Evolutionary conservation across 2,888 invertebrate genomes (phyloP), one percentile per base, ranked within the genome.

Genomic region (Athalia rosae): DNA sequence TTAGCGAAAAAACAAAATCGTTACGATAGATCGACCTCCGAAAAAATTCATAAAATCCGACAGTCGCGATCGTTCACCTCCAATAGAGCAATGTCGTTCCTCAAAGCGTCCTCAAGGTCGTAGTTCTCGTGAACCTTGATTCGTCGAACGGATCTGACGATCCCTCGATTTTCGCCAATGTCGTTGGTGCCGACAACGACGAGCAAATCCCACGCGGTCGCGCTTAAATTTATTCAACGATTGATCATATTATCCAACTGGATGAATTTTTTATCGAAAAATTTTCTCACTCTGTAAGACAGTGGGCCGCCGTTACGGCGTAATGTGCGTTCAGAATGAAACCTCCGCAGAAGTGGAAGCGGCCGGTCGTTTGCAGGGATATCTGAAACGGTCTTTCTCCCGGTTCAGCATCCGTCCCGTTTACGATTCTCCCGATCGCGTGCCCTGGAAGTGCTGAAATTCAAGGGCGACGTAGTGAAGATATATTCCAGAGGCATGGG

Each of bases 351-450:
- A 85, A 85, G 64, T 84, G 84, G 11, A 74, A 77, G 5, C 15
- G 45, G 45, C 13, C 28, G 4, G 0, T 0, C 0, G 4, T 8
- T 77, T 85, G 84, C 4, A 86, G 79, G 4, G 86, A 84, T 13
- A 85, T 83, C 80, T 87, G 87, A 79, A 84, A 87, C 0, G 87
- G 86, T 71, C 86, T 84, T 79, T 87, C 87, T 53, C 86, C 86
- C 28, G 6, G 11, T 76, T 79, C 67, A 6, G 78, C 88, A 47
- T 83, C 69, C 45, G 80, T 77, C 0, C 87, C 88, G 50, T 85
- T 81, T 0, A 85, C 80, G 66, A 85, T 81, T 13, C 82, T 59
- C 41, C 48, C 74, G 58, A 61, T n/a, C n/a, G n/a, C n/a, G n/a
- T n/a, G n/a, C n/a, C n/a, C 53, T 53, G 7, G 7, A 53, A 50